phyloP scores from a whole-genome alignment of 2,888 invertebrate genomes.

The Netelia virgata region DNA sequence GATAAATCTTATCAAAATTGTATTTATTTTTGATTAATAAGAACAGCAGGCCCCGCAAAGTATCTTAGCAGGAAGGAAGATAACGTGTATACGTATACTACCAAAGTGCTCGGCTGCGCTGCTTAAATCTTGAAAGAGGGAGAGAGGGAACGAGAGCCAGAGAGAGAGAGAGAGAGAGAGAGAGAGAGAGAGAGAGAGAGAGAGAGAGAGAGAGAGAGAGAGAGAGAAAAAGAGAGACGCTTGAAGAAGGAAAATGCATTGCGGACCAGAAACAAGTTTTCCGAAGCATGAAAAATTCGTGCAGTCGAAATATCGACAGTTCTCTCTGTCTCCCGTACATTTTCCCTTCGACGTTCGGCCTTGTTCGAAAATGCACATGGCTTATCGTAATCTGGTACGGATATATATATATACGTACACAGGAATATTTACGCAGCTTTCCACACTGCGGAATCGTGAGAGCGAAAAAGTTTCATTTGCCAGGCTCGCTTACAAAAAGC shows the following conservation, averaged over 20 bases:
- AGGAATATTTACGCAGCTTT: not conserved
- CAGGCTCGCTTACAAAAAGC: conserved; percentile 17
- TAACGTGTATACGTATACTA: conserved; percentile 55
- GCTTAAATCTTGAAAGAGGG: conserved; percentile 61
- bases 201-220: conserved; percentile 46
- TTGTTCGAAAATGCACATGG: conserved; percentile 10
- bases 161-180: conserved; percentile 47
- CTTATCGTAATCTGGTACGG: conserved; percentile 19
- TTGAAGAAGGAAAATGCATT: conserved; percentile 11
- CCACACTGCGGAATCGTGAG: conserved; percentile 29
- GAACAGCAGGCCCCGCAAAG: not conserved
- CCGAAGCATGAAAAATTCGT: conserved; percentile 71
- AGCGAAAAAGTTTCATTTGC: conserved; percentile 30
- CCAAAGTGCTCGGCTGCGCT: conserved; percentile 38
- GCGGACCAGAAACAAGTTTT: conserved; percentile 58
- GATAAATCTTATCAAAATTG: not conserved
- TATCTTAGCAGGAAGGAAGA: not conserved
- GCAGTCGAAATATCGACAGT: conserved; percentile 69
- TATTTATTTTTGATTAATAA: not conserved
- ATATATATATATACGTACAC: conserved; percentile 15
- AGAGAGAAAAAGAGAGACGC: conserved; percentile 37
- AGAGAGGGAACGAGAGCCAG: conserved; percentile 71
- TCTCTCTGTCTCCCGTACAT: conserved; percentile 57
- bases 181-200: conserved; percentile 46
- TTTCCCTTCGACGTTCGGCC: conserved; percentile 68